Base-by-base conservation (phyloP, 2,888 invertebrate genomes). In the Epinotia brunnichana region DNA sequence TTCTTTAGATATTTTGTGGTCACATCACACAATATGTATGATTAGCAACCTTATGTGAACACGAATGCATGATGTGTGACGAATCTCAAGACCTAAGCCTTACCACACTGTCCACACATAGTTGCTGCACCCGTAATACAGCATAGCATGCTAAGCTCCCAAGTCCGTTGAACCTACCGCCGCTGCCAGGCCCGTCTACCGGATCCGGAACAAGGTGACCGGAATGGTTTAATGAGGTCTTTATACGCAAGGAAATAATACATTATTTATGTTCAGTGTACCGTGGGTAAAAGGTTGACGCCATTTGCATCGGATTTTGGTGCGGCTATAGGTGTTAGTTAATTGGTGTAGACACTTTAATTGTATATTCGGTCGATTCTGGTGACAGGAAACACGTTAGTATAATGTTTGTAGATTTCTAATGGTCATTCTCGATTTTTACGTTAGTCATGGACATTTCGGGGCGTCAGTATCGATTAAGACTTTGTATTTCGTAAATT, bases 101-200 rank as follows among this genome's bases (percentile, higher is more conserved):
- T 4, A 44, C 48, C n/a, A 5, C 10, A 13, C 21, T 17, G 62
- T 62, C 62, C n/a, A 48, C 29, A 48, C 48, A 15, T 10, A 69
- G 69, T 35, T 51, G 15, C 35, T 59, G 62, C 66, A 53, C 39
- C 57, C 67, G 56, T 54, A 69, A 64, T 71, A 66, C 70, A 74
- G 69, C 63, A 57, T 60, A 44, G 21, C 51, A 48, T 35, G 63
- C 57, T 62, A 54, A 64, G 56, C 51, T 5, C 41, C 60, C 35
- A 35, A 35, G 81, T 78, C 64, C 84, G 76, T 80, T 83, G 82
- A 84, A 83, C 83, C 77, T 78, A 70, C 67, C 35, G 35, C 53
- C 35, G 71, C 62, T 11, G 61, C n/a, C 35, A 3, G 39, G 21
- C 48, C 53, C 39, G 72, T 24, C 61, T 54, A 54, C 21, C 70